Evolutionary conservation across 2,797 vertebrate species (phyloP).

Genomic region (Coregonus ussuriensis): DNA sequence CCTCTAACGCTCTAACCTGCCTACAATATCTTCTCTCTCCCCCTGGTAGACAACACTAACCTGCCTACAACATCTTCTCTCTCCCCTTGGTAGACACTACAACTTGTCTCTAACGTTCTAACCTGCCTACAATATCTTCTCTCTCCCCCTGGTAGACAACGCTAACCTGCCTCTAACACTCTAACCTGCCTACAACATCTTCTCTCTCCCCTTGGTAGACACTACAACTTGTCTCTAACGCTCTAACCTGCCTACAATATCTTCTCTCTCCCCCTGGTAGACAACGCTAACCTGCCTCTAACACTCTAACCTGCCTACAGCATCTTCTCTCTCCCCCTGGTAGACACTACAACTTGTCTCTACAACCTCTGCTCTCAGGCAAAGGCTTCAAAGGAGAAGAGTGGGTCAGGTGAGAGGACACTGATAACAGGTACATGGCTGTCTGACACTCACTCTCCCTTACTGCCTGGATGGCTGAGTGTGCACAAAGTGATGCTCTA

Average conservation of each 20-base stretch:
- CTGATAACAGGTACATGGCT: conserved; percentile 32
- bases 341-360: not conserved
- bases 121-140: not conserved
- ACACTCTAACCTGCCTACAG: too few relatives aligned
- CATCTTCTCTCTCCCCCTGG: not conserved
- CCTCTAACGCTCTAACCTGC: too few relatives aligned
- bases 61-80: not conserved
- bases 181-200: too few relatives aligned
- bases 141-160: not conserved
- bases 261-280: too few relatives aligned
- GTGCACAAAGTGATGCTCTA: conserved; percentile 1
- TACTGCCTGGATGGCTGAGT: conserved; percentile 16
- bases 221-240: too few relatives aligned
- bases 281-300: too few relatives aligned
- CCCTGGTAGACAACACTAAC: not conserved
- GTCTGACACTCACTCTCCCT: conserved; percentile 29
- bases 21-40: too few relatives aligned
- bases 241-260: too few relatives aligned
- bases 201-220: too few relatives aligned
- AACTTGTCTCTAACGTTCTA: not conserved
- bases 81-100: not conserved
- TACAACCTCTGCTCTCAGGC: conserved; percentile 41
- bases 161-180: not conserved
- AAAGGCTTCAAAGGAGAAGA: conserved; percentile 40
- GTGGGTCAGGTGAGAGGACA: conserved; percentile 35